These are phyloP conservation scores for Lacanobia oleracea DNA, from an alignment of 2,888 invertebrate species.

Conservation along the genomic window DNA sequence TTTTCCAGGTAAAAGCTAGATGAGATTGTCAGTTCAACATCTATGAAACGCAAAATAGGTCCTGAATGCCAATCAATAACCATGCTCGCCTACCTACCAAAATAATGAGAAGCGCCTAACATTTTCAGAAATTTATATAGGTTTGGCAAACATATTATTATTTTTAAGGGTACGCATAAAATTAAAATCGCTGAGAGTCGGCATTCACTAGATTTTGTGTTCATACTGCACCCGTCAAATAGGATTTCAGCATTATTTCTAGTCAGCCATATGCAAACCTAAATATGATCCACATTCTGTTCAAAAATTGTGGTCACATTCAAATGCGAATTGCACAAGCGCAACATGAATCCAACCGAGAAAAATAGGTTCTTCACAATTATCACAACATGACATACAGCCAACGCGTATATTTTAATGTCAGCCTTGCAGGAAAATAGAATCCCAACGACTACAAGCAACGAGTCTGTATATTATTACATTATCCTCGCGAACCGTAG, in stretches of 20 bases:
- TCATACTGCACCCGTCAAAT: conserved; percentile 6
- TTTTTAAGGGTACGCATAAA: conserved; percentile 4
- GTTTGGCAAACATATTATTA: background rate
- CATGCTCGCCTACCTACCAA: background rate
- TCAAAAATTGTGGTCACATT: background rate
- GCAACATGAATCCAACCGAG: conserved; percentile 1
- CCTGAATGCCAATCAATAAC: background rate
- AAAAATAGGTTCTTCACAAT: conserved; percentile 14
- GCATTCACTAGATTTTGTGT: background rate
- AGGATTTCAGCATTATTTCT: conserved; percentile 9
- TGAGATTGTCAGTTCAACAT: background rate
- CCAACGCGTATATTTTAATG: conserved; percentile 24
- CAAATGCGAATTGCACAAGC: conserved; percentile 13
- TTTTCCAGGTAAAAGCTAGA: background rate
- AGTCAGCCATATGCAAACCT: background rate
- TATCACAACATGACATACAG: conserved; percentile 31
- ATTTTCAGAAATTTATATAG: conserved; percentile 1
- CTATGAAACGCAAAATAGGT: background rate
- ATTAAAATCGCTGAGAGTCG: background rate
- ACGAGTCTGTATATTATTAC: conserved; percentile 41
- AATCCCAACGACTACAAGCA: conserved; percentile 11
- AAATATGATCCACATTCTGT: conserved; percentile 6
- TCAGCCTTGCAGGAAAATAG: conserved; percentile 32
- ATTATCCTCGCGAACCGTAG: conserved; percentile 38
- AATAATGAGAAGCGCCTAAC: background rate